These are phyloP conservation scores for Belonocnema kinseyi DNA, from an alignment of 1,140 invertebrate genomes.

Conservation along the genomic window DNA sequence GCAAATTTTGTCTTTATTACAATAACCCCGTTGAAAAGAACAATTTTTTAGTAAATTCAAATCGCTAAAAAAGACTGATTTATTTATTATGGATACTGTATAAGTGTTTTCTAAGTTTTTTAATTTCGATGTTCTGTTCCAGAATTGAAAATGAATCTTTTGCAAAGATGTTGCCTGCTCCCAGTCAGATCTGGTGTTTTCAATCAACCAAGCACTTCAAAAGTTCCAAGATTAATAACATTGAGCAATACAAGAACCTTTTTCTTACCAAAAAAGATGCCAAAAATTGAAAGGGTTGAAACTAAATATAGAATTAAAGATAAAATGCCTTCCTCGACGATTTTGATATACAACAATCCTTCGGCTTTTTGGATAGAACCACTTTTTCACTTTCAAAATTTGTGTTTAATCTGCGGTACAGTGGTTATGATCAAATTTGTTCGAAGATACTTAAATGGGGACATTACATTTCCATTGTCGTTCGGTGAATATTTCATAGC, in stretches of 20 bases:
- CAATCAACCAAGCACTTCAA: neutral
- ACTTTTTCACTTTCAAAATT: neutral
- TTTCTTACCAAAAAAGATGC: neutral
- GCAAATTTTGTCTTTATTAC: no score
- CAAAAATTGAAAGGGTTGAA: neutral
- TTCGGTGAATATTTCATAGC: neutral
- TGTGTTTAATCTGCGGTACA: neutral
- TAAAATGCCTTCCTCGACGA: neutral
- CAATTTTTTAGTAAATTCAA: no score
- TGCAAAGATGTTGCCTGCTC: neutral
- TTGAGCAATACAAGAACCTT: neutral
- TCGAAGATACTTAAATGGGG: neutral
- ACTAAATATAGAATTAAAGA: neutral
- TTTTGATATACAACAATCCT: conserved; percentile 7
- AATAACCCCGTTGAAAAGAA: no score
- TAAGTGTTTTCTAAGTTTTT: no score
- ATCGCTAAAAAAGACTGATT: no score
- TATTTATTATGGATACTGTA: no score
- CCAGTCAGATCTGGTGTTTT: neutral
- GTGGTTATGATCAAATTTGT: neutral
- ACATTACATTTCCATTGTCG: neutral
- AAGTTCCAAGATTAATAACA: neutral
- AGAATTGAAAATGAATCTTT: neutral
- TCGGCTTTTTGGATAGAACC: neutral
- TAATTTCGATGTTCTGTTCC: neutral